Base-by-base conservation (phyloP, 2,113 vertebrate genomes). In the Amia ocellicauda region DNA sequence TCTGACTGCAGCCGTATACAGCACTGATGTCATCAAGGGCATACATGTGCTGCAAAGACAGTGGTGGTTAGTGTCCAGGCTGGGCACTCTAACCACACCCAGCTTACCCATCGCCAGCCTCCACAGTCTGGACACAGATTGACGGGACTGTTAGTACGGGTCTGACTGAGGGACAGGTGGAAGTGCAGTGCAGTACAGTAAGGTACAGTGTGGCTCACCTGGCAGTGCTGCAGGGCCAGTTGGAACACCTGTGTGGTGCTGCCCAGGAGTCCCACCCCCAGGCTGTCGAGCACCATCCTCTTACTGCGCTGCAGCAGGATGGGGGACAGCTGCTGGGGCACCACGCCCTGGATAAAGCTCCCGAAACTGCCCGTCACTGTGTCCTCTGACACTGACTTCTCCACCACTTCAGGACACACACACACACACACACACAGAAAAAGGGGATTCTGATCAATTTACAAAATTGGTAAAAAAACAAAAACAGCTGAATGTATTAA, bases 271-370 rank as follows among this genome's bases (percentile, higher is more conserved):
- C 93, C 92, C 2, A 94, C 93, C 0, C 93, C 93, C 0, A 95
- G 83, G 84, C 81, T 93, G 85, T 95, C 93, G 2, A 94, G 80
- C 70, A 94, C 86, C 93, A 94, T 95, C 55, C 93, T 89, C 72
- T 94, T 94, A 74, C 92, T 94, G n/a, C 91, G 84, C 16, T 83
- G 80, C 19, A 89, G 62, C 58, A 91, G 87, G 0, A 73, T 67
- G 0, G 83, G 66, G 1, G 91, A 86, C 64, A 94, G 71, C 13
- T 90, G 90, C 52, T 87, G 82, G 0, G 91, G 84, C 31, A 61
- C 80, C 0, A 86, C 76, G 0, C 77, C 80, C 0, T 80, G 79
- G 79, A 95, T 90, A 76, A 95, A 95, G 11, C 74, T 85, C 5
- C 90, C 91, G 55, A 92, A 94, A 71, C 88, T 94, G 74, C 75